phyloP scores from a whole-genome alignment of 53 echinoderm and acorn worm genomes.

The Echinarachnius parma region DNA sequence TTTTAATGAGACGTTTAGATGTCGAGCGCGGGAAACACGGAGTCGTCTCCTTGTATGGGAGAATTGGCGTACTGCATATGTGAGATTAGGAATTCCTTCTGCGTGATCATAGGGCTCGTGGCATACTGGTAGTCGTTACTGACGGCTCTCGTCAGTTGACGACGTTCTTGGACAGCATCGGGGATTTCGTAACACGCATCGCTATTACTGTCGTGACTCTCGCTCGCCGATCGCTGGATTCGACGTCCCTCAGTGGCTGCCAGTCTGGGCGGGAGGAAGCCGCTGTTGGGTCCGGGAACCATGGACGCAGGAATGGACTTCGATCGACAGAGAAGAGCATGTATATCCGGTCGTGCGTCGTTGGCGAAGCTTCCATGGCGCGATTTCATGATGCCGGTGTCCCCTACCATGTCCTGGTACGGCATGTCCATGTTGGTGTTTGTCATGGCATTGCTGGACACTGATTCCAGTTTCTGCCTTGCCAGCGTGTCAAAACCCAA shows the following conservation, averaged over 20 bases:
- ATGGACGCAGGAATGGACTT: slow-evolving; percentile 20
- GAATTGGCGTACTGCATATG: no score
- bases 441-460: slow-evolving; percentile 4
- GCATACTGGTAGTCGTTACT: slow-evolving; percentile 27
- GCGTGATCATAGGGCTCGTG: no score
- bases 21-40: no score
- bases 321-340: slow-evolving; percentile 18
- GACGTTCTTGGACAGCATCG: slow-evolving; percentile 27
- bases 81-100: no score
- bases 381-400: slow-evolving; percentile 16
- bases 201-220: background rate
- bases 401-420: slow-evolving; percentile 34
- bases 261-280: slow-evolving; percentile 10
- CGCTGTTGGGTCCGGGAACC: slow-evolving; percentile 22
- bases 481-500: no score
- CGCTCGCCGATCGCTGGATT: slow-evolving; percentile 21
- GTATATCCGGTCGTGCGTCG: no score
- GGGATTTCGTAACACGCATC: slow-evolving; percentile 28
- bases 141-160: slow-evolving; percentile 4
- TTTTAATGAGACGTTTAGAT: no score
- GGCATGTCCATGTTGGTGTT: slow-evolving; percentile 1
- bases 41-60: no score
- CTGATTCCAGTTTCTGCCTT: slow-evolving; percentile 25
- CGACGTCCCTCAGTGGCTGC: background rate
- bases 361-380: slow-evolving; percentile 29